Base-by-base conservation (phyloP, 2,797 vertebrate species). In the Potorous gilbertii region DNA sequence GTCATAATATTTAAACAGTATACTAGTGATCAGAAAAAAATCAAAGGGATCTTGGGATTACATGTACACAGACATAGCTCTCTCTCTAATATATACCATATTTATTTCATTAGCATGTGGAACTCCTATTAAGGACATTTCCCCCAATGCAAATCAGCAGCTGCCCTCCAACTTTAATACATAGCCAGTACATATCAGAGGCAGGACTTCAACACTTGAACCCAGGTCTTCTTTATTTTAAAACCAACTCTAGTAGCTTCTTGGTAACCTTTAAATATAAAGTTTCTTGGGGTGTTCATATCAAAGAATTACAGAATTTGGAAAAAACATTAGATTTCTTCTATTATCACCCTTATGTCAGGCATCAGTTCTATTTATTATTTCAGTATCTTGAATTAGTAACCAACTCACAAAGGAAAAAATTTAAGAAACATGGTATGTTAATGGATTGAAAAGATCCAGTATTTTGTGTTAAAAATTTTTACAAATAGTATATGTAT, bases 351-450 rank as follows among this genome's bases (percentile, higher is more conserved):
- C 34, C 34, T 74, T 74, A 40, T 74, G 16, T n/a, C 16, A 40
- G 40, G 5, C 6, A 81, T 81, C 21, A 46, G 14, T 81, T 10
- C n/a, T 66, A n/a, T 40, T 74, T 74, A 74, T 74, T 74, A 40
- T 74, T 81, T 40, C n/a, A 40, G 10, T 5, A 24, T 81, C 18
- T 81, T 46, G 2, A 81, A 81, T 81, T 95, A 91, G 74, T 96
- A 90, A 96, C 14, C 40, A 92, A 93, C 11, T 95, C 54, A 57
- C 81, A 11, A 81, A 81, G 56, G 87, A 92, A 24, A 93, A 93
- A 40, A 28, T 90, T 40, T 46, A n/a, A n/a, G 54, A 92, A 96
- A 74, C 3, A 40, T 92, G 34, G 29, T 24, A 18, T 50, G 0
- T 1, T 96, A 93, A 66, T 56, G 91, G 54, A 54, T 46, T 81